These are phyloP conservation scores for Amblyopsis hoosieri DNA, from an alignment of 2,797 vertebrate genomes.

Conservation along the genomic window DNA sequence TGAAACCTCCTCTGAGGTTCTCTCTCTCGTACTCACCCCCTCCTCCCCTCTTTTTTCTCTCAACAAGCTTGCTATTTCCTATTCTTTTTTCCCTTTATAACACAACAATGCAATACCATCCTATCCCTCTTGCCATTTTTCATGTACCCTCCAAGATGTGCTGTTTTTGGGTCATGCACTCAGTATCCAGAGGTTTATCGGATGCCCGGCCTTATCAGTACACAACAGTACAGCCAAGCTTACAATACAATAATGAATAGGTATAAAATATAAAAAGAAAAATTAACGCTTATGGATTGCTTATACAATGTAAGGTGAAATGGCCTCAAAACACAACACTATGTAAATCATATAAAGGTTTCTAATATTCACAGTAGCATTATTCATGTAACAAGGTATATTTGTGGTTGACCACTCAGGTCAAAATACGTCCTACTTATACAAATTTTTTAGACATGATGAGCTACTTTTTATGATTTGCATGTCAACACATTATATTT, in stretches of 20 bases:
- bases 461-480: too few species aligned
- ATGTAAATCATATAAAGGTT: too few species aligned
- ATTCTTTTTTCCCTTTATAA: constrained; percentile 43
- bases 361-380: too few species aligned
- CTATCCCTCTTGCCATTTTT: constrained; percentile 66
- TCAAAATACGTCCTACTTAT: too few species aligned
- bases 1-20: constrained; percentile 71
- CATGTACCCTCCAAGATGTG: constrained; percentile 69
- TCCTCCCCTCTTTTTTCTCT: constrained; percentile 16
- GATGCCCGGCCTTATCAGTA: constrained; percentile 52
- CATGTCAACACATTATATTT: too few species aligned
- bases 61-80: constrained; percentile 41
- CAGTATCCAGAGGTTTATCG: constrained; percentile 58
- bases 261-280: background rate
- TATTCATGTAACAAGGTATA: too few species aligned
- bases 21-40: constrained; percentile 17
- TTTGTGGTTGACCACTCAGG: too few species aligned
- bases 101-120: constrained; percentile 41
- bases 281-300: too few species aligned
- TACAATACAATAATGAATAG: constrained; percentile 7
- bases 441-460: too few species aligned
- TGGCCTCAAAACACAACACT: too few species aligned
- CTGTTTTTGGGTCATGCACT: constrained; percentile 66
- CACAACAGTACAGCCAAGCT: constrained; percentile 37
- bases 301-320: too few species aligned